These are phyloP conservation scores for Heliconius congener DNA, from an alignment of 1,140 invertebrate genomes.

Conservation along the genomic window DNA sequence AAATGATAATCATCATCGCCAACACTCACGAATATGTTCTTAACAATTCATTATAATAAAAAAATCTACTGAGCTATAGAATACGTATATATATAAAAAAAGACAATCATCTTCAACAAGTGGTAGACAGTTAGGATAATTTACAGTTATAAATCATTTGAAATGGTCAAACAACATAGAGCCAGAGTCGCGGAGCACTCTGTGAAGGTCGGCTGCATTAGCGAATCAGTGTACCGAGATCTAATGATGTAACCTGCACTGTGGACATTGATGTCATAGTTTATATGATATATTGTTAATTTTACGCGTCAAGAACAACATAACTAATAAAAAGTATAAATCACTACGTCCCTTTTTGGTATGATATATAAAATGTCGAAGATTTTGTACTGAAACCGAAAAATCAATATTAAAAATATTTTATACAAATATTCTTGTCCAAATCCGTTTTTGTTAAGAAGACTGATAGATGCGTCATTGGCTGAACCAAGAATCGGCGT, in stretches of 20 bases:
- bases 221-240: slow-evolving; percentile 21
- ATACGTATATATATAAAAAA: neutral
- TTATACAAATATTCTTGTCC: too few relatives aligned
- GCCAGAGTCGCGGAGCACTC: neutral
- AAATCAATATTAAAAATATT: too few relatives aligned
- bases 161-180: slow-evolving; percentile 23
- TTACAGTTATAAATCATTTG: slow-evolving; percentile 23
- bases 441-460: too few relatives aligned
- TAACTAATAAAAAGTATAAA: too few relatives aligned
- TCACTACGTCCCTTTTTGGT: too few relatives aligned
- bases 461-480: too few relatives aligned
- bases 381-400: too few relatives aligned
- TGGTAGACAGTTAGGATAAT: neutral
- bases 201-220: slow-evolving; percentile 40
- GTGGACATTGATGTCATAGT: slow-evolving; percentile 49
- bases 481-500: too few relatives aligned
- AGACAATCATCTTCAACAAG: neutral
- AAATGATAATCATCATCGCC: too few relatives aligned
- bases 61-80: neutral
- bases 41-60: neutral
- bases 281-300: slow-evolving; percentile 2
- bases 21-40: neutral
- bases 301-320: neutral
- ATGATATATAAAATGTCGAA: too few relatives aligned
- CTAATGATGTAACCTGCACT: slow-evolving; percentile 41